A percentile compares a stretch with the other conserved stretches of the same genome.
Conservation (phyloP, 1,140 invertebrate genomes). For the Argopecten irradians region DNA sequence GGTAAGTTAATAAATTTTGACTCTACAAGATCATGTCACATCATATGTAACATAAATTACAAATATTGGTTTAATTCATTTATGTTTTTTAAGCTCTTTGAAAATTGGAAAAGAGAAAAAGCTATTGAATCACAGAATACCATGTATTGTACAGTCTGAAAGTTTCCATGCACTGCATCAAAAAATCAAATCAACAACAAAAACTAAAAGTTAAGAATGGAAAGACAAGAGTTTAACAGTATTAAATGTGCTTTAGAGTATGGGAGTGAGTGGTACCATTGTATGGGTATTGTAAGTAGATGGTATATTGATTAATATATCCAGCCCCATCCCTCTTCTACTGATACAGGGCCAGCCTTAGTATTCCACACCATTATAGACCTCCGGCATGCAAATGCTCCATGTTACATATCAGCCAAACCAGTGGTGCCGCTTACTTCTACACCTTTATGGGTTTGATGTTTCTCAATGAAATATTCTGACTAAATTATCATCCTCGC, state of each 20-base stretch:
- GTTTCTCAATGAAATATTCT: conserved; percentile 12
- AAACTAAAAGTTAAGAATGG: not conserved
- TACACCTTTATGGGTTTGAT: conserved; percentile 5
- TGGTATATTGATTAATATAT: not conserved
- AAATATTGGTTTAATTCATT: too few relatives aligned
- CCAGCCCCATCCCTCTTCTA: not conserved
- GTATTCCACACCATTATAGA: not conserved
- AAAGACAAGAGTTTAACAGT: not conserved
- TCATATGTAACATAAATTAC: too few relatives aligned
- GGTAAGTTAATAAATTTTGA: too few relatives aligned
- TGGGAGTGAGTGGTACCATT: not conserved
- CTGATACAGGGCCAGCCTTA: not conserved
- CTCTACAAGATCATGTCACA: too few relatives aligned
- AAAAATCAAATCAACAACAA: not conserved
- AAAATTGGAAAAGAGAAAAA: too few relatives aligned
- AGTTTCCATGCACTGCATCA: not conserved
- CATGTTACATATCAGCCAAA: conserved; percentile 22
- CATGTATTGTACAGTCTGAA: not conserved
- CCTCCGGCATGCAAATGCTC: not conserved
- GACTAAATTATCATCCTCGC: conserved; percentile 4
- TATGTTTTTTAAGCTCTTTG: too few relatives aligned
- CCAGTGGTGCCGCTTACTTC: not conserved
- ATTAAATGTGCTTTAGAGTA: not conserved
- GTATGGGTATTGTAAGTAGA: conserved; percentile 5
- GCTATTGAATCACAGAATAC: not conserved